Conservation (phyloP, 2,113 vertebrate species). For the Eretmochelys imbricata region DNA sequence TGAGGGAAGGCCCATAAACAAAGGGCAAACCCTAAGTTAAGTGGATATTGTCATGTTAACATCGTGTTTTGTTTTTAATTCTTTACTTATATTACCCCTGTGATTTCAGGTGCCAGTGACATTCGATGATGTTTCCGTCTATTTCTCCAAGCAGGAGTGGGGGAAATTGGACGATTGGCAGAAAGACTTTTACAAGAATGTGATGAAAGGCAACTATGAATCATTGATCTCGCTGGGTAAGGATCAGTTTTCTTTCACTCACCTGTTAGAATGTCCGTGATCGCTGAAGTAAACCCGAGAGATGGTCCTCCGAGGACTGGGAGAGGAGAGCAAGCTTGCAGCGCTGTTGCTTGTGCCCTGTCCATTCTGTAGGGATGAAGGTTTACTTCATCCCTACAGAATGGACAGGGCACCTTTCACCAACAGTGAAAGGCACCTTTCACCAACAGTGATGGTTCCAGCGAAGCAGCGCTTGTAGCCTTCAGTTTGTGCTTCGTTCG, state of each 20-base stretch:
- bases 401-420: too few species aligned
- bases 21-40: accelerated
- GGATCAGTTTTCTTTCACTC: neutral
- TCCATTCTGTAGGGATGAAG: neutral
- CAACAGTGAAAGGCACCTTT: too few species aligned
- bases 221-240: slow-evolving; percentile 67
- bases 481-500: neutral
- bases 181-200: slow-evolving; percentile 68
- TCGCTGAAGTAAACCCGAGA: neutral
- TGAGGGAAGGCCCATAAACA: neutral
- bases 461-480: neutral
- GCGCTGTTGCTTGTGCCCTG: neutral
- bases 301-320: neutral
- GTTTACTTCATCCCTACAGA: too few species aligned
- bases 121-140: slow-evolving; percentile 27
- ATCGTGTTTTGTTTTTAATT: accelerated
- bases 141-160: slow-evolving; percentile 64
- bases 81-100: neutral
- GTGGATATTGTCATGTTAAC: accelerated
- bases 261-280: accelerated
- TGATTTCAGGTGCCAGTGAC: slow-evolving; percentile 65
- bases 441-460: neutral
- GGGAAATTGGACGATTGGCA: slow-evolving; percentile 55
- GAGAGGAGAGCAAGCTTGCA: neutral
- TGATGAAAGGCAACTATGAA: slow-evolving; percentile 54